Evolutionary conservation across 2,888 invertebrate genomes (phyloP).

Genomic region (Iphiclides podalirius): DNA sequence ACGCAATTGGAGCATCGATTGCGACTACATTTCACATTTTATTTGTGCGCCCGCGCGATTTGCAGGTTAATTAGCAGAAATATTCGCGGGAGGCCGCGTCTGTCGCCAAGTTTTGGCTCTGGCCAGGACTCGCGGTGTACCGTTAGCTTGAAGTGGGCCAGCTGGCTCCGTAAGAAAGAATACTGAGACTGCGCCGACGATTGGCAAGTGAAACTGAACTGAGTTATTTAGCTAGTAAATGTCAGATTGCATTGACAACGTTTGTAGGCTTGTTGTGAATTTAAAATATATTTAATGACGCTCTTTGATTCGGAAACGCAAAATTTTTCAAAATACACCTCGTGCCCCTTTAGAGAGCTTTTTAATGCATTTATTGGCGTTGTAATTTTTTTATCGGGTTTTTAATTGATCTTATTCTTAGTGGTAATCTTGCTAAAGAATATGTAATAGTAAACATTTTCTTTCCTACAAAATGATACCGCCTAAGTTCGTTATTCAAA

Average conservation of each 20-base stretch:
- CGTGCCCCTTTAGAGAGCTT: neutral
- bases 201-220: conserved; percentile 15
- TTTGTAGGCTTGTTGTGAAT: neutral
- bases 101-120: conserved; percentile 19
- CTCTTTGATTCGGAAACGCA: neutral
- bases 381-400: too few relatives aligned
- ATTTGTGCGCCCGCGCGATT: conserved; percentile 11
- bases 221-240: neutral
- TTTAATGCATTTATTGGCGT: neutral
- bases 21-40: conserved; percentile 6
- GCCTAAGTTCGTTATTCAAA: too few relatives aligned
- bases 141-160: conserved; percentile 58
- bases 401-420: too few relatives aligned
- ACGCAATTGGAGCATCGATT: conserved; percentile 10
- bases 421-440: neutral
- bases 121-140: conserved; percentile 54
- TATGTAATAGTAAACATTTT: neutral
- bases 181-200: conserved; percentile 30
- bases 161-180: conserved; percentile 32
- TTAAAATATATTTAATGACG: neutral
- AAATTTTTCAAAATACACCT: neutral
- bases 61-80: conserved; percentile 24
- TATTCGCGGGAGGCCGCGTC: conserved; percentile 21
- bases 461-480: neutral
- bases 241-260: neutral